These are phyloP conservation scores for Heteropelma amictum DNA, from an alignment of 2,888 invertebrate species.

Conservation along the genomic window DNA sequence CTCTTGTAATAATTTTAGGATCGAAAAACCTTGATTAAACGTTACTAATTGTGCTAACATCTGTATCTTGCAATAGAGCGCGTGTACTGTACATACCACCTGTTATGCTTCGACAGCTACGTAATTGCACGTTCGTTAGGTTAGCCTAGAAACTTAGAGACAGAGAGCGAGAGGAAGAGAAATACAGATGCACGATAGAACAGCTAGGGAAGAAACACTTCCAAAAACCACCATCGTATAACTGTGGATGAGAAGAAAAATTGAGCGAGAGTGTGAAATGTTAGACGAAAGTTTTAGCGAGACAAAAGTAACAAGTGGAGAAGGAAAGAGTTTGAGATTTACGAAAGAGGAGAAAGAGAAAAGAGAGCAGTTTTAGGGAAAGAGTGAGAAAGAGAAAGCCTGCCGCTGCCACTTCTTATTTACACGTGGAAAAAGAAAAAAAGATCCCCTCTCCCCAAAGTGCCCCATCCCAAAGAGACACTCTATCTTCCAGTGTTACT, in stretches of 20 bases:
- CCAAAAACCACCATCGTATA: no score
- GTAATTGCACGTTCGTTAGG: conserved; percentile 69
- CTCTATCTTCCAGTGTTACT: conserved; percentile 76
- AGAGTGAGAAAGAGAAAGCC: conserved; percentile 56
- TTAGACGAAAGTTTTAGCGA: conserved; percentile 47
- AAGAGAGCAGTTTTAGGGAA: conserved; percentile 54
- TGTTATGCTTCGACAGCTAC: conserved; percentile 70
- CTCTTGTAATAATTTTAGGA: conserved; percentile 51
- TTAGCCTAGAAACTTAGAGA: conserved; percentile 56
- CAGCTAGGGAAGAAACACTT: conserved; percentile 28
- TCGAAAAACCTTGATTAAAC: conserved; percentile 54
- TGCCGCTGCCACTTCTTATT: conserved; percentile 51
- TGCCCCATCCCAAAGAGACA: conserved; percentile 59
- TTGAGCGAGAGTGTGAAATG: conserved; percentile 45
- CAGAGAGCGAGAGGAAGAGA: not conserved
- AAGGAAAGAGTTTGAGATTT: conserved; percentile 50
- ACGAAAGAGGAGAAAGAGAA: conserved; percentile 43
- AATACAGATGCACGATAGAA: not conserved
- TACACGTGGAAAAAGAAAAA: not conserved
- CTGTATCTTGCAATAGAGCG: conserved; percentile 58
- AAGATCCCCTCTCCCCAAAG: not conserved
- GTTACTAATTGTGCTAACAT: conserved; percentile 48
- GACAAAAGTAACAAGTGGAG: conserved; percentile 31
- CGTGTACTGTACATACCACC: conserved; percentile 74
- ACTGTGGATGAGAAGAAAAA: no score